phyloP scores from a whole-genome alignment of 1,140 invertebrate species.

The Ceratina australensis region DNA sequence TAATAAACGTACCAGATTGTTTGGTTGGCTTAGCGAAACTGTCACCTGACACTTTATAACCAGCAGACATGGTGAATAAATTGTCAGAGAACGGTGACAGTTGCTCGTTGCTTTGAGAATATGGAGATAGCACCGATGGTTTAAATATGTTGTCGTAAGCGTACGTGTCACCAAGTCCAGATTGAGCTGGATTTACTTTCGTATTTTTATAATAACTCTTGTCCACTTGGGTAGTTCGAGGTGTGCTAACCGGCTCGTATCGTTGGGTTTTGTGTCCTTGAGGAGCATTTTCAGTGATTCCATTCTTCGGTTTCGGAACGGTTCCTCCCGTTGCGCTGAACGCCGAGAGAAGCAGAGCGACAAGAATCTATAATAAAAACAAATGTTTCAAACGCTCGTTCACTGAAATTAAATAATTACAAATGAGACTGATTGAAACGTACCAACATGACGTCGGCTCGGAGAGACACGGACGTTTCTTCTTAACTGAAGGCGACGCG shows the following conservation, averaged over 20 bases:
- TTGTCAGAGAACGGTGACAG: constrained; percentile 22
- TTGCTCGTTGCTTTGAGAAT: constrained; percentile 2
- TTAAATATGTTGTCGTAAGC: constrained; percentile 26
- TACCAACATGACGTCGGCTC: constrained; percentile 74
- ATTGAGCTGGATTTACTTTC: not conserved
- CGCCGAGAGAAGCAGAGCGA: not conserved
- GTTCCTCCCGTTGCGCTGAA: not conserved
- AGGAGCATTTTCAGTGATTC: not conserved
- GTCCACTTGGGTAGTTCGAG: not conserved
- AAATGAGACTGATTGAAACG: constrained; percentile 47
- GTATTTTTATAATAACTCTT: constrained; percentile 16
- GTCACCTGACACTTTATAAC: constrained; percentile 4
- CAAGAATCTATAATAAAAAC: constrained; percentile 9
- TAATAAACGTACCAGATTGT: not conserved
- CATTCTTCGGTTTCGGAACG: constrained; percentile 18
- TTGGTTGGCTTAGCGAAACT: not conserved
- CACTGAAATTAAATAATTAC: not conserved
- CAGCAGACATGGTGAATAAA: constrained; percentile 30
- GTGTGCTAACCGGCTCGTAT: not conserved
- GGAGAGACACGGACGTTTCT: constrained; percentile 65
- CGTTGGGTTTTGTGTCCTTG: constrained; percentile 6
- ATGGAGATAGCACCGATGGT: constrained; percentile 6
- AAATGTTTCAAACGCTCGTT: not conserved
- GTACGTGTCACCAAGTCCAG: not conserved
- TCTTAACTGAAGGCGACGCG: constrained; percentile 69